phyloP scores from a whole-genome alignment of 2,113 vertebrate genomes.

The Carollia perspicillata region DNA sequence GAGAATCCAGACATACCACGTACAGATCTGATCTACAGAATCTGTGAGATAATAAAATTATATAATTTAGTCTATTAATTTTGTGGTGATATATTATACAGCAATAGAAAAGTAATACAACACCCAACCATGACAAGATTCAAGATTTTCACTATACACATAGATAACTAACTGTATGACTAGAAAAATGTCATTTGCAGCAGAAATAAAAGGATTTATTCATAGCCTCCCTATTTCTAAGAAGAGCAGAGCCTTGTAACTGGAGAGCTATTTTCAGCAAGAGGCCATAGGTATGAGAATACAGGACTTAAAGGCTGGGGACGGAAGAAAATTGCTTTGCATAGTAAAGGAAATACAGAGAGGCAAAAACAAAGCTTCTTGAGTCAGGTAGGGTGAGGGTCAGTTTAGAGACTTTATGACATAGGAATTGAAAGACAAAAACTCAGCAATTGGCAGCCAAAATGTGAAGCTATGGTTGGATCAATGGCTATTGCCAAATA shows the following conservation, averaged over 20 bases:
- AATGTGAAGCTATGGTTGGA: not conserved
- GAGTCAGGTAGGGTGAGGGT: not conserved
- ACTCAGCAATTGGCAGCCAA: not conserved
- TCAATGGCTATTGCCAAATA: not conserved
- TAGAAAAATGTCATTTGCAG: not conserved
- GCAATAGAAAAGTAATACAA: not conserved
- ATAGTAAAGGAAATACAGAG: not conserved
- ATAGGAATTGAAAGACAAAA: not conserved
- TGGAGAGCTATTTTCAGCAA: not conserved
- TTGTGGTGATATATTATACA: not conserved
- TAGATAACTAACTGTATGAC: not conserved
- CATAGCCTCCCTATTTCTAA: not conserved
- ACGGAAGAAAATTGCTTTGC: not conserved
- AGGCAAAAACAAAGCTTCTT: not conserved
- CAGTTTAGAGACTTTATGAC: not conserved
- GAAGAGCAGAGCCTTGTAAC: not conserved
- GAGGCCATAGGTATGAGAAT: not conserved
- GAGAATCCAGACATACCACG: not conserved
- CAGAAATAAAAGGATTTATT: constrained; percentile 18
- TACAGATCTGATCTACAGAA: not conserved
- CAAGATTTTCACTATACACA: not conserved
- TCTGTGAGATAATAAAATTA: not conserved
- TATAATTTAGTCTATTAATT: not conserved
- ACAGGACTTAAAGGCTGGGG: not conserved
- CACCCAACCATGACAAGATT: not conserved